phyloP scores from a whole-genome alignment of 2,888 invertebrate species.

The Gerris lacustris region DNA sequence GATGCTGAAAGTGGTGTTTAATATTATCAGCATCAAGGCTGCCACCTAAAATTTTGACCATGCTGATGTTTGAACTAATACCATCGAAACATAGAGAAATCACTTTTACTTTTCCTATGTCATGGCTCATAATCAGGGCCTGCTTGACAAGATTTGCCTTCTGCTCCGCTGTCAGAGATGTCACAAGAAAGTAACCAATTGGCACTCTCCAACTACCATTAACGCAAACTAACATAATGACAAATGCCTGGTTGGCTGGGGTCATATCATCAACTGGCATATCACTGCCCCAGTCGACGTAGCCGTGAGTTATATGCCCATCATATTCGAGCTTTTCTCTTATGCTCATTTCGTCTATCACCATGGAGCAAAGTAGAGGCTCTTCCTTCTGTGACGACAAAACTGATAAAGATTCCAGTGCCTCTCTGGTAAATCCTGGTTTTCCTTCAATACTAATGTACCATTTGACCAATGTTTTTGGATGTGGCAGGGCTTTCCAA shows the following conservation, averaged over 20 bases:
- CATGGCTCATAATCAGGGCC: background rate
- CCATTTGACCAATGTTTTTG: constrained; percentile 17
- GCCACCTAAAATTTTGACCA: background rate
- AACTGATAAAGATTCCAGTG: constrained; percentile 10
- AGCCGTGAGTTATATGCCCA: constrained; percentile 16
- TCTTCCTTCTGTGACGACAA: background rate
- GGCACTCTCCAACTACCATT: constrained; percentile 20
- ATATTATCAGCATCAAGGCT: background rate
- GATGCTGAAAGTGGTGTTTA: background rate
- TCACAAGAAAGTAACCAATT: constrained; percentile 18
- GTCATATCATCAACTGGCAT: constrained; percentile 14
- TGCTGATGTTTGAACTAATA: background rate
- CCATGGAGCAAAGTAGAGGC: constrained; percentile 2
- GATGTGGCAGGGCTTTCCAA: constrained; percentile 17
- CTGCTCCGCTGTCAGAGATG: background rate
- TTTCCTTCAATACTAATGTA: constrained; percentile 16
- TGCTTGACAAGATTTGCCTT: background rate
- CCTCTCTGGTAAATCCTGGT: constrained; percentile 17
- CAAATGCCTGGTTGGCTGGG: constrained; percentile 16
- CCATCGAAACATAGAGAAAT: background rate
- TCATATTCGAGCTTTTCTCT: constrained; percentile 9
- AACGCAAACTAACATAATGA: constrained; percentile 17
- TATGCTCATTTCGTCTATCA: constrained; percentile 14
- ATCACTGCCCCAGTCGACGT: constrained; percentile 17
- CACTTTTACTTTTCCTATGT: background rate